These are phyloP conservation scores for Potamilus streckersoni DNA, from an alignment of 1,140 invertebrate genomes.

Conservation along the genomic window DNA sequence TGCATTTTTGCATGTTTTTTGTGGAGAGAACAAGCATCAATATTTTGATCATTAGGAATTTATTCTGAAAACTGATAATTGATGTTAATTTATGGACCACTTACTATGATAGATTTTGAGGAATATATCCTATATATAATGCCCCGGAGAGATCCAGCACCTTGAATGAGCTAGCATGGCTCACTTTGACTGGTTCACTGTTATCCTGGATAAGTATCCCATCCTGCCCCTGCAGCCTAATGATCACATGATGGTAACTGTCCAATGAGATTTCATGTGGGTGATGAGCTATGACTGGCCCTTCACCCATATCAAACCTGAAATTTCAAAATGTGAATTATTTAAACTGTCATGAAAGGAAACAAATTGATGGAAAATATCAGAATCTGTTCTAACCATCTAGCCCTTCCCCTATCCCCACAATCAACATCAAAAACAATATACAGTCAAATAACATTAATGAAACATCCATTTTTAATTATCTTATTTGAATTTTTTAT, in stretches of 20 bases:
- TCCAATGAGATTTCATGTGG: slow-evolving; percentile 80
- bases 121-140: slow-evolving; percentile 85
- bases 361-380: background rate
- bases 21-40: too few species aligned
- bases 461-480: background rate
- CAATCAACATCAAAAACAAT: background rate
- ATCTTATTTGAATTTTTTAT: background rate
- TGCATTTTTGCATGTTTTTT: too few species aligned
- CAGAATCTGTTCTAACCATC: too few species aligned
- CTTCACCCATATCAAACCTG: slow-evolving; percentile 89
- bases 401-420: too few species aligned
- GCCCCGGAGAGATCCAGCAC: slow-evolving; percentile 86
- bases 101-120: slow-evolving; percentile 66
- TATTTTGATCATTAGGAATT: background rate
- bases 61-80: background rate
- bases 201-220: slow-evolving; percentile 87
- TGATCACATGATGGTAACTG: slow-evolving; percentile 82
- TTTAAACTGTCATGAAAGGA: background rate
- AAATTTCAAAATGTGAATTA: slow-evolving; percentile 63
- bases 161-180: slow-evolving; percentile 82
- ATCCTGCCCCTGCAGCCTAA: slow-evolving; percentile 86
- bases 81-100: slow-evolving; percentile 9
- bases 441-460: background rate
- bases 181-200: slow-evolving; percentile 82
- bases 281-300: slow-evolving; percentile 81